These are phyloP conservation scores for Drosophila prolongata DNA, from an alignment of 2,888 invertebrate genomes.

Conservation along the genomic window DNA sequence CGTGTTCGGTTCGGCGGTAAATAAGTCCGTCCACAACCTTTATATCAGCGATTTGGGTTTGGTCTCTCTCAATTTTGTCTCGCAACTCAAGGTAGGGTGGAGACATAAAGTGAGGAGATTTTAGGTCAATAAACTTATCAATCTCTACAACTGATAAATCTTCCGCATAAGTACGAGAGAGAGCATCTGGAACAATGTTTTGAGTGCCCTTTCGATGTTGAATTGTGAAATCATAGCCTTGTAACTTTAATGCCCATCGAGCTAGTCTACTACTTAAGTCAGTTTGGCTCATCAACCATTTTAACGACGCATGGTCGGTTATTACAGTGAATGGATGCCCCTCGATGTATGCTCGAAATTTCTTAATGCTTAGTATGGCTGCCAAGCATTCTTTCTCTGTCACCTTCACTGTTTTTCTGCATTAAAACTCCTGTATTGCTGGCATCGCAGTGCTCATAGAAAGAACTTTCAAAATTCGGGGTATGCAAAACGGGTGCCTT, in stretches of 20 bases:
- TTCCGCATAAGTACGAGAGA: neutral
- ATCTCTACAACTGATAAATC: neutral
- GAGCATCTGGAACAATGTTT: slow-evolving; percentile 6
- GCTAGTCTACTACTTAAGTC: slow-evolving; percentile 2
- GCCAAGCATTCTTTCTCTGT: slow-evolving; percentile 11
- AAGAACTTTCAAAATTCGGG: no score
- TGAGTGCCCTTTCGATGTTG: neutral
- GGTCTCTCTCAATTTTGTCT: neutral
- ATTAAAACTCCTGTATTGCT: slow-evolving; percentile 2
- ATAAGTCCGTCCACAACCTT: neutral
- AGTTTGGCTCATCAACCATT: slow-evolving; percentile 16
- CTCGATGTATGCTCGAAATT: slow-evolving; percentile 19
- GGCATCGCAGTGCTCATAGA: slow-evolving; percentile 6
- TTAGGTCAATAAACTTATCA: neutral
- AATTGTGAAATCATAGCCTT: neutral
- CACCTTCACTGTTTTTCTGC: neutral
- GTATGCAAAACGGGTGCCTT: no score
- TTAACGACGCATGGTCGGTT: slow-evolving; percentile 1
- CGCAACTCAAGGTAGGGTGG: neutral
- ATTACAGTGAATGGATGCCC: slow-evolving; percentile 13
- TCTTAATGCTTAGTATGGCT: slow-evolving; percentile 8
- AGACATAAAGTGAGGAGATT: neutral
- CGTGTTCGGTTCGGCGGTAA: neutral
- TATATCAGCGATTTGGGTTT: neutral
- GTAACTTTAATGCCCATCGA: slow-evolving; percentile 2